These are phyloP conservation scores for Meloe dianella DNA, from an alignment of 2,888 invertebrate species.

Conservation along the genomic window DNA sequence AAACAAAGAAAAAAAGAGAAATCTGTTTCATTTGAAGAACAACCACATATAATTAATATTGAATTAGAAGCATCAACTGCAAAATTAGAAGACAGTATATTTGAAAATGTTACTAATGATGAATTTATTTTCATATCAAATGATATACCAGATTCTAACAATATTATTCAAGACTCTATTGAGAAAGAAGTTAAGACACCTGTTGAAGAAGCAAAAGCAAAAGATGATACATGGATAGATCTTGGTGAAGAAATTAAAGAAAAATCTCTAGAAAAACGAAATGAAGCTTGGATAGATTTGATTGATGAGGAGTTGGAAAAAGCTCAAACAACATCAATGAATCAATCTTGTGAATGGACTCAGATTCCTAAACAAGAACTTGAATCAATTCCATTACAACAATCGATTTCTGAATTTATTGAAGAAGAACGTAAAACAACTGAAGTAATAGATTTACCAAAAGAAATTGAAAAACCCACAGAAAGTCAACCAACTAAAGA, in stretches of 20 bases:
- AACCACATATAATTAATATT: slow-evolving; percentile 48
- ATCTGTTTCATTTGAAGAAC: slow-evolving; percentile 54
- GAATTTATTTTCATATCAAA: slow-evolving; percentile 46
- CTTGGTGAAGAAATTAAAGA: slow-evolving; percentile 9
- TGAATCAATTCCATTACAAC: neutral
- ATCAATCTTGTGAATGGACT: slow-evolving; percentile 12
- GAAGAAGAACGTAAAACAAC: slow-evolving; percentile 12
- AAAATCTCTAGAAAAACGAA: slow-evolving; percentile 14
- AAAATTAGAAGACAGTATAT: slow-evolving; percentile 36
- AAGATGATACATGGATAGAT: slow-evolving; percentile 6
- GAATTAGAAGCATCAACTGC: slow-evolving; percentile 33
- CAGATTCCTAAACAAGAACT: slow-evolving; percentile 7
- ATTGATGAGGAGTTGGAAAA: slow-evolving; percentile 11
- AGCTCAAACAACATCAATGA: neutral
- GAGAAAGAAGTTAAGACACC: slow-evolving; percentile 10
- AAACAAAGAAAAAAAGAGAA: slow-evolving; percentile 46
- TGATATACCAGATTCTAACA: slow-evolving; percentile 27
- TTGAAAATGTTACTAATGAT: slow-evolving; percentile 38
- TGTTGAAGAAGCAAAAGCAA: slow-evolving; percentile 1
- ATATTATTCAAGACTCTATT: slow-evolving; percentile 20
- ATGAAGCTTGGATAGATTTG: slow-evolving; percentile 19
- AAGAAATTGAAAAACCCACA: neutral
- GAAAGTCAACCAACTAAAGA: neutral
- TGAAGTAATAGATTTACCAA: neutral
- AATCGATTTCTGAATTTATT: slow-evolving; percentile 8